Evolutionary conservation across 2,888 invertebrate genomes (phyloP), one percentile per base, ranked within the genome.

Genomic region (Hyppa rectilinea): DNA sequence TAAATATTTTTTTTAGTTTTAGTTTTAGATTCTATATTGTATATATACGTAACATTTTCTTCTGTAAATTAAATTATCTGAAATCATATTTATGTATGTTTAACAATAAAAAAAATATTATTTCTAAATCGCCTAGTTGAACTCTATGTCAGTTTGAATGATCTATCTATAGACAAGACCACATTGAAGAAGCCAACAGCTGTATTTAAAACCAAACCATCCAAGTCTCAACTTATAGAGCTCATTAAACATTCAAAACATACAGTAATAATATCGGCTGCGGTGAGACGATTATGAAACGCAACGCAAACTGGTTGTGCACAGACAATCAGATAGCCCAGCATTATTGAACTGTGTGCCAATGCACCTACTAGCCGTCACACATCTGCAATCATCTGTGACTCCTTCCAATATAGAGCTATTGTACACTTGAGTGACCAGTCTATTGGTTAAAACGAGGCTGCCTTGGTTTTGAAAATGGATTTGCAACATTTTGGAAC

Each of bases 301-400:
- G 17, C 9, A n/a, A 29, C 38, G n/a, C 47, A 69, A 72, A 85
- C 84, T 69, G 68, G 85, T 75, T 76, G 59, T 53, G n/a, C 53
- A 64, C 72, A 73, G 78, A 86, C 87, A 85, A 86, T 86, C 83
- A 78, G 80, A 87, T 85, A 78, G 34, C 50, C 62, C 36, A 60
- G 47, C 47, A 71, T 73, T 81, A 78, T 72, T 77, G 73, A 68
- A 63, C 74, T 61, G 77, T 88, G 81, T 82, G 85, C 84, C 82
- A 85, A 87, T 83, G 76, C 78, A 88, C 86, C 87, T 88, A 89
- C 88, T 75, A 86, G 85, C 78, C 87, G 91, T 90, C 90, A 91
- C 85, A 90, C 63, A 87, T 90, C 87, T 86, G 84, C 90, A 88
- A 74, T 85, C 84, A 78, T 60, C 89, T 90, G 90, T 88, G 83